Conservation (phyloP, 2,888 invertebrate species). For the Ophioninae sp. region DNA sequence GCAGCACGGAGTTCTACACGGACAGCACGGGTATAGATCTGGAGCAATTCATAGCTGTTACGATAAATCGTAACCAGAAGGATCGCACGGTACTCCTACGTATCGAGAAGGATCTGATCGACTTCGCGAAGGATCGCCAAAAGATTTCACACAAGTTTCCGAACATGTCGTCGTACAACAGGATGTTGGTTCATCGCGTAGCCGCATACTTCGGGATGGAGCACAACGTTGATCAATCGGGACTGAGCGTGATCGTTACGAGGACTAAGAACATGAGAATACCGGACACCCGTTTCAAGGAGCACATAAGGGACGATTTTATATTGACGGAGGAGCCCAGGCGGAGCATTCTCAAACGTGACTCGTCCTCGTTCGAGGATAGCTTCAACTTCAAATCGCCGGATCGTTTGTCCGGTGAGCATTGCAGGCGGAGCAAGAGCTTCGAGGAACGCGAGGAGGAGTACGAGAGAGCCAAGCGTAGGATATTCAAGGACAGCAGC, state of each 20-base stretch:
- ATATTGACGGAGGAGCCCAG: slow-evolving; percentile 86
- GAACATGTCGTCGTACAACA: slow-evolving; percentile 96
- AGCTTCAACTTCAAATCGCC: slow-evolving; percentile 83
- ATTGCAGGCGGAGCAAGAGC: slow-evolving; percentile 89
- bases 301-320: slow-evolving; percentile 86
- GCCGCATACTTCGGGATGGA: slow-evolving; percentile 97
- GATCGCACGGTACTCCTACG: slow-evolving; percentile 92
- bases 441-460: slow-evolving; percentile 96
- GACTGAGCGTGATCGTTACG: slow-evolving; percentile 91
- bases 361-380: slow-evolving; percentile 91
- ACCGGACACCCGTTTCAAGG: slow-evolving; percentile 88
- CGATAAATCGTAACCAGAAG: slow-evolving; percentile 94
- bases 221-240: slow-evolving; percentile 94
- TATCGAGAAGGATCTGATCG: slow-evolving; percentile 93
- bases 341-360: slow-evolving; percentile 91
- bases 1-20: slow-evolving; percentile 88
- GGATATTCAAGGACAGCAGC: slow-evolving; percentile 88
- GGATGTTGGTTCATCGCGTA: slow-evolving; percentile 97
- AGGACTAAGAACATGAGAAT: slow-evolving; percentile 88
- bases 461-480: slow-evolving; percentile 91
- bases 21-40: slow-evolving; percentile 92
- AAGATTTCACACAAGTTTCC: slow-evolving; percentile 88
- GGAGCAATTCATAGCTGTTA: slow-evolving; percentile 93
- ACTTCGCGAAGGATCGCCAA: slow-evolving; percentile 88
- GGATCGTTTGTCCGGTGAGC: slow-evolving; percentile 84